Conservation (phyloP, 2,888 invertebrate species). For the Pristionchus exspectatus region DNA sequence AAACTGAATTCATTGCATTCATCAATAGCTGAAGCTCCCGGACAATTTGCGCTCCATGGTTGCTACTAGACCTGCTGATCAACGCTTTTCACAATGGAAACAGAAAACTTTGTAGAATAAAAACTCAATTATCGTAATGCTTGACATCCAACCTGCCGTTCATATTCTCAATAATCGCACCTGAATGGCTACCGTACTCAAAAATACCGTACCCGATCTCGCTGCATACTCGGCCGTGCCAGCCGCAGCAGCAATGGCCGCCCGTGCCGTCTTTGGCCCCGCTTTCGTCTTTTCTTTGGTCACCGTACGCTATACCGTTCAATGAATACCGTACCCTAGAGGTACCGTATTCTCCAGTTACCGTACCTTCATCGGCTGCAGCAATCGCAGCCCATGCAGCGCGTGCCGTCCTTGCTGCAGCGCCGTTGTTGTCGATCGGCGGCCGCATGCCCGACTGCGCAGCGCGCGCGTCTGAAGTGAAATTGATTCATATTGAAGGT, state of each 20-base stretch:
- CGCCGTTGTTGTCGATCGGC: slow-evolving; percentile 6
- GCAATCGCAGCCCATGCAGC: not conserved
- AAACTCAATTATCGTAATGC: not conserved
- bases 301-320: too few species aligned
- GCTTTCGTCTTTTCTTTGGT: too few species aligned
- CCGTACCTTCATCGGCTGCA: not conserved
- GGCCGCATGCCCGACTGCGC: not conserved
- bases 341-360: not conserved
- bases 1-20: too few species aligned
- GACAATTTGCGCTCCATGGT: not conserved
- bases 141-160: not conserved
- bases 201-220: not conserved
- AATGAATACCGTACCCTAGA: too few species aligned
- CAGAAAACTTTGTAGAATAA: not conserved
- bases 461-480: not conserved
- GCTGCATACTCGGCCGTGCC: too few species aligned
- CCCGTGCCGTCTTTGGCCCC: not conserved
- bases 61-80: not conserved
- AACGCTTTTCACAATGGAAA: not conserved
- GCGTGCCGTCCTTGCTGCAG: not conserved
- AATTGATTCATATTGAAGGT: too few species aligned
- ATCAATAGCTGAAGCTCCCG: not conserved
- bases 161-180: not conserved
- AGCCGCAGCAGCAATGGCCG: not conserved
- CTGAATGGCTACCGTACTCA: not conserved